Base-by-base conservation (phyloP, 2,113 vertebrate species). In the Nycticryphes semicollaris region DNA sequence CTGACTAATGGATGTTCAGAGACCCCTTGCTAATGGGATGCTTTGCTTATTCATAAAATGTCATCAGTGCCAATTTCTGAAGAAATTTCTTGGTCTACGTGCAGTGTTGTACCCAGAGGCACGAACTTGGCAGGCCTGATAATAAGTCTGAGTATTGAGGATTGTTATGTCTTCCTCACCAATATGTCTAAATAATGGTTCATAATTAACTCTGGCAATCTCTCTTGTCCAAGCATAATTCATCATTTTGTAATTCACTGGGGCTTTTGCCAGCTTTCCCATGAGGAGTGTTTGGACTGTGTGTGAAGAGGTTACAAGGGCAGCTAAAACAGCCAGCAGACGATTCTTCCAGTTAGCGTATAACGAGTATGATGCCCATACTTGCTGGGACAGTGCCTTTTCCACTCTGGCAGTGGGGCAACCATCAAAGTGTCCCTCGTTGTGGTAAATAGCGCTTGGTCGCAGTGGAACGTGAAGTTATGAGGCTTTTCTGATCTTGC, bases 151-250 rank as follows among this genome's bases (percentile, higher is more conserved):
- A 74, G 60, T 45, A 80, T 64, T 92, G 72, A 92, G 88, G 85
- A 89, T 88, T 93, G 82, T 97, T 94, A 78, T 94, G 90, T 97
- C 93, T 96, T 89, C 76, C 84, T 97, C 91, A 93, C 92, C 94
- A 90, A 87, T 89, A 80, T 66, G 54, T 93, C 69, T 95, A 89
- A 95, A 95, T 97, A 96, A 96, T 95, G 83, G 64, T 63, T 87
- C 83, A 79, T 95, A 88, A 94, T 97, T 94, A 97, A 94, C 84
- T 93, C 88, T 91, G 93, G 91, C 93, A 95, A 84, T 86, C 87
- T 94, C 89, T 83, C 81, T 74, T 82, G 73, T 90, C 89, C 92
- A 95, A 96, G 86, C 21, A 93, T 80, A 95, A 93, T 92, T 80
- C 84, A 85, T 93, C 85, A 92, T 91, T 95, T 57, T 91, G 64